Base-by-base conservation (phyloP, 2,888 invertebrate species). In the Thymelicus lineola region DNA sequence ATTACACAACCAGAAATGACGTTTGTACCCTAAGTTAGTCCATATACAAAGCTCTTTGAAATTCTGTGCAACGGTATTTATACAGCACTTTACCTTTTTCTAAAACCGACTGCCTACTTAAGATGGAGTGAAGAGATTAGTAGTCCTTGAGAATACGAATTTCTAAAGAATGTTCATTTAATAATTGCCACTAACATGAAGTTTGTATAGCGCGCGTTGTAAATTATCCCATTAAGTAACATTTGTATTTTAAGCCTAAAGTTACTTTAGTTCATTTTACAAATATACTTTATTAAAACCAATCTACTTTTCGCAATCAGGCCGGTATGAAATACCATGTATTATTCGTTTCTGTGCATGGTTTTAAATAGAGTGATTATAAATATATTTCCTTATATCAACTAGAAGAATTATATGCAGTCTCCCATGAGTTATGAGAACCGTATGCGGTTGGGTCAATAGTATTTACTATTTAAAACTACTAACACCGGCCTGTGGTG, bases 401-500 rank as follows among this genome's bases (percentile, higher is more conserved):
- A 17, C 28, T 5, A n/a, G 7, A 48, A 6, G 20, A 57, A 38
- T 38, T 15, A 38, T 15, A 42, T 61, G 38, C 50, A 67, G 42
- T 61, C 12, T 61, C 55, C 38, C 20, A 60, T 57, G 55, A 38
- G 28, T 28, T 58, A 53, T 66, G 66, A 57, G 55, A 53, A 70
- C 53, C 59, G 50, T 70, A 66, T 57, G 70, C 61, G 57, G 55
- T 66, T 61, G 38, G 62, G 60, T 73, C 66, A 68, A 70, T 71
- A 72, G 64, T 72, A 71, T 73, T 72, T 61, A 72, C 70, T 70
- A 68, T 68, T 73, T 71, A 61, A 72, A 71, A 71, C 72, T 73
- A 72, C 74, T 72, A 68, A 73, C 71, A 74, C 72, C 72, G 77
- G 80, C 76, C 77, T 77, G 75, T 76, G 76, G 74, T 86, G 87